Evolutionary conservation across 2,113 vertebrate genomes (phyloP).

Genomic region (Leuciscus idus): DNA sequence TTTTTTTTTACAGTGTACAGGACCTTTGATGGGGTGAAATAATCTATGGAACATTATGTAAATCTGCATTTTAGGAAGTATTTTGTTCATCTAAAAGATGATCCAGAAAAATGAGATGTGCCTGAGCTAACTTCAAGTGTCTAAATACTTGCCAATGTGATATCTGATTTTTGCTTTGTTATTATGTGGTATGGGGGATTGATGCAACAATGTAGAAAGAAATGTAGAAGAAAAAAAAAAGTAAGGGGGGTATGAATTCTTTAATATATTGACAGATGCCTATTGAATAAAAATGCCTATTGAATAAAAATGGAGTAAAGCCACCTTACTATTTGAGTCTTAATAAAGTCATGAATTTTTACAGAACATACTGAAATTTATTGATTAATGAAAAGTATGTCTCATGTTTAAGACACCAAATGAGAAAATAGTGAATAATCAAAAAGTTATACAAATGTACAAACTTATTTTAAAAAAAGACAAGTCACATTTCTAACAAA

Average conservation of each 20-base stretch:
- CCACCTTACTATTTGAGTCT: background rate
- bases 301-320: background rate
- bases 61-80: background rate
- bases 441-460: constrained; percentile 58
- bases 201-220: background rate
- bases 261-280: background rate
- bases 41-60: background rate
- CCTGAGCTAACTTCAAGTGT: background rate
- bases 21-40: background rate
- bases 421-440: constrained; percentile 16
- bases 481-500: background rate
- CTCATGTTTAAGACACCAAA: constrained; percentile 52
- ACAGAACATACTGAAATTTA: constrained; percentile 65
- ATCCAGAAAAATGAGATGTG: background rate
- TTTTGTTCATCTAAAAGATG: background rate
- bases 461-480: constrained; percentile 55
- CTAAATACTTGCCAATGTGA: background rate
- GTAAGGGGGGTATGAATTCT: background rate
- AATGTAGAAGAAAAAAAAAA: background rate
- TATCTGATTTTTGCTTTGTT: background rate
- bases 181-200: background rate
- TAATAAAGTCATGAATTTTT: background rate
- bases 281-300: background rate
- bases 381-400: constrained; percentile 58
- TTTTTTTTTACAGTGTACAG: too few species aligned